Evolutionary conservation across 2,113 vertebrate species (phyloP), one percentile per base, ranked within the genome.

Genomic region (Fulica atra): DNA sequence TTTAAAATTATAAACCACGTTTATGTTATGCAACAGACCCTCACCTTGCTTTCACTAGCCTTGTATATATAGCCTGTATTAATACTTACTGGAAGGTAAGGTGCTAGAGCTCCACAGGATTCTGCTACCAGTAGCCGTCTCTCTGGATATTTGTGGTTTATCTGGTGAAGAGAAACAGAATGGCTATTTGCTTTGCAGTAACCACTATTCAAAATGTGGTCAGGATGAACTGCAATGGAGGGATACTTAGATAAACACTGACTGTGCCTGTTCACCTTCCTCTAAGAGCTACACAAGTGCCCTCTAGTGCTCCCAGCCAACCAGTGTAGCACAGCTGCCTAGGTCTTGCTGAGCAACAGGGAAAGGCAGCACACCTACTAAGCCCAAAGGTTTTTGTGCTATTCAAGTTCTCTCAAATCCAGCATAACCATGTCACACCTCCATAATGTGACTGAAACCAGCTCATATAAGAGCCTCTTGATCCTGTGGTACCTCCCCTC

Each of bases 71-170:
- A 59, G 40, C 23, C 64, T 66, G 26, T 25, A 31, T 64, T 6
- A 77, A 77, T 71, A 98, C 99, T 99, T 98, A 99, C 99, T 94
- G 99, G 99, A 97, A 99, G 98, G 91, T 99, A 99, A 48, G 99
- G 99, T 92, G 99, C 99, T 96, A 99, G 96, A 26, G 99, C 99
- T 95, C 99, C 99, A 97, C 99, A 99, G 71, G 99, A 99, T 95
- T 99, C 99, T 26, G 99, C 99, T 96, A 99, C 99, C 82, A 99
- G 97, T 20, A 99, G 96, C 96, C 99, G 98, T 95, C 99, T 98
- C 97, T 99, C 99, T 86, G 99, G 99, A 96, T 99, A 99, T 97
- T 99, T 99, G 98, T 99, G 99, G 98, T 99, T 99, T 94, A 99
- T 99, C 99, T 99, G 97, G 72, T 94, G 59, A 48, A 94, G 54